phyloP scores from a whole-genome alignment of 2,888 invertebrate genomes.

The Schizotus pectinicornis region DNA sequence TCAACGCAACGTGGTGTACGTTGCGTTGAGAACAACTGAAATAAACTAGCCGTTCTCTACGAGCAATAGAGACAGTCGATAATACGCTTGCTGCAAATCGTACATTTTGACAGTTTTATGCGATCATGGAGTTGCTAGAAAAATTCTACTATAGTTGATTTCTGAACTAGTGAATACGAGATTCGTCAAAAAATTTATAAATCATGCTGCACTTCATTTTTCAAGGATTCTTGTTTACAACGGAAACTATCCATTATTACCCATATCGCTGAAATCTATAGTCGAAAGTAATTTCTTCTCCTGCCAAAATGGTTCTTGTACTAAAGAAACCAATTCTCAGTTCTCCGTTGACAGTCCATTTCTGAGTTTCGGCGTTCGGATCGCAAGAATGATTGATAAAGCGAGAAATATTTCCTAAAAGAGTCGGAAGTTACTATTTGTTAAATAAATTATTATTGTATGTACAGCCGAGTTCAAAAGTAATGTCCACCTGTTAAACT shows the following conservation, averaged over 20 bases:
- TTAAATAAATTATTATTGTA: no score
- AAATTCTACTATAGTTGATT: no score
- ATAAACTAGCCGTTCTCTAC: no score
- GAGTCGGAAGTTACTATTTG: no score
- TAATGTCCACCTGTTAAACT: no score
- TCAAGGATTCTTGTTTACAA: background rate
- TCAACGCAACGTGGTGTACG: no score
- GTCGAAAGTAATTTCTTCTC: slow-evolving; percentile 98
- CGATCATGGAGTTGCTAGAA: no score
- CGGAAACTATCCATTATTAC: slow-evolving; percentile 58
- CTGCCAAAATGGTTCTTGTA: slow-evolving; percentile 77
- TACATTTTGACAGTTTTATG: no score
- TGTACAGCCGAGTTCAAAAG: no score
- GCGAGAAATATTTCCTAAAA: slow-evolving; percentile 83
- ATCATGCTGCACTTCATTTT: slow-evolving; percentile 2
- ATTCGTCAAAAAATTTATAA: background rate
- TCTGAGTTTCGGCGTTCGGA: slow-evolving; percentile 98
- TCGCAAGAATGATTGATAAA: slow-evolving; percentile 99
- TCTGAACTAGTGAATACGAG: background rate
- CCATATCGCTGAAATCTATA: slow-evolving; percentile 98
- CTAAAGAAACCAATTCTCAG: slow-evolving; percentile 97
- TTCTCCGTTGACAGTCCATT: slow-evolving; percentile 94
- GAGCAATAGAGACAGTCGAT: no score
- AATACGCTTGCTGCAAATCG: no score
- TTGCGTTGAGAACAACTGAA: no score